Percentiles rank a stretch among this genome's conserved stretches.
Conservation (phyloP, 2,888 invertebrate genomes). For the Chesias legatella region DNA sequence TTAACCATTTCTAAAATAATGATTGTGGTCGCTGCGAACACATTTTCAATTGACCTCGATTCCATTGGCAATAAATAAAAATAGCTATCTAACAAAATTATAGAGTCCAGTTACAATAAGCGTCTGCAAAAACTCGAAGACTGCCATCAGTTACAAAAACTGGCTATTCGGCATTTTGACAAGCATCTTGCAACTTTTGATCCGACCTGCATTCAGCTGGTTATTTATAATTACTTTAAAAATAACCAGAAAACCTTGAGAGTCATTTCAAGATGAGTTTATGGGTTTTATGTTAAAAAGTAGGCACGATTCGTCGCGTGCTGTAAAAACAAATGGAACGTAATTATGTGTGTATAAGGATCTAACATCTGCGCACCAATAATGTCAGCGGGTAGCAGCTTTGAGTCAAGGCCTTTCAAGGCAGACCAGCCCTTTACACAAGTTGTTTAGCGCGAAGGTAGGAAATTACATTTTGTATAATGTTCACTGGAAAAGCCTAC, state of each 20-base stretch:
- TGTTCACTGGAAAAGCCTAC: too few species aligned
- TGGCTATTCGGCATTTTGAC: slow-evolving; percentile 1
- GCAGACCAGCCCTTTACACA: slow-evolving; percentile 7
- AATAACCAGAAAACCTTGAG: slow-evolving; percentile 28
- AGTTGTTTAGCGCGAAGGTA: neutral
- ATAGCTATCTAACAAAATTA: neutral
- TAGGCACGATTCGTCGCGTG: slow-evolving; percentile 32
- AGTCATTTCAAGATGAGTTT: slow-evolving; percentile 34
- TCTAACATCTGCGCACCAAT: slow-evolving; percentile 25
- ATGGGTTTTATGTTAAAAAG: slow-evolving; percentile 33
- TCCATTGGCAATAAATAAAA: neutral
- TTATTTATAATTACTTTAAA: slow-evolving; percentile 22
- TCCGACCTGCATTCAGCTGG: slow-evolving; percentile 20
- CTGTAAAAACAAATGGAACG: slow-evolving; percentile 31
- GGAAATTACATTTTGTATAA: too few species aligned
- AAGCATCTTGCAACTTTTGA: slow-evolving; percentile 15
- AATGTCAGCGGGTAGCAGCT: slow-evolving; percentile 25
- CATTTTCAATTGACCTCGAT: slow-evolving; percentile 11
- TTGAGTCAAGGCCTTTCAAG: slow-evolving; percentile 17
- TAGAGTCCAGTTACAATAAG: slow-evolving; percentile 7
- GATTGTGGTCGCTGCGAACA: slow-evolving; percentile 3
- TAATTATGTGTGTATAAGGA: slow-evolving; percentile 27
- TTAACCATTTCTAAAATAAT: slow-evolving; percentile 10
- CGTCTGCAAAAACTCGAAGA: neutral
- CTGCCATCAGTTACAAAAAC: slow-evolving; percentile 6